phyloP scores from a whole-genome alignment of 2,888 invertebrate species.

The Stenodera caucasica region DNA sequence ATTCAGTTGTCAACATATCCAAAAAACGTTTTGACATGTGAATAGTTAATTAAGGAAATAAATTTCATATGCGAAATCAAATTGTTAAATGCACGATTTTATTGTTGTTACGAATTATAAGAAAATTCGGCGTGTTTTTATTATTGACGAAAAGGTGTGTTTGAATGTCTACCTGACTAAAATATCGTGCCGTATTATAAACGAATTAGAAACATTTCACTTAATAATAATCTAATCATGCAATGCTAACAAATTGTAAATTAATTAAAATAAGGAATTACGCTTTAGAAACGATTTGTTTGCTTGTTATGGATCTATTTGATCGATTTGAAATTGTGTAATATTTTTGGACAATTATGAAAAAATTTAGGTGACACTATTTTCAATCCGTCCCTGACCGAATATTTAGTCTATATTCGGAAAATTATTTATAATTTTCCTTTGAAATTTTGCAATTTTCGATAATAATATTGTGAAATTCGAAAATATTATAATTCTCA shows the following conservation, averaged over 20 bases:
- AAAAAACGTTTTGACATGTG: background rate
- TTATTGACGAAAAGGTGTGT: background rate
- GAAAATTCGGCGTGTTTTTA: background rate
- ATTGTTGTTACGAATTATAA: background rate
- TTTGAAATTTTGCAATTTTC: no score
- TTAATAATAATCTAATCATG: background rate
- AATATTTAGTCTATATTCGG: no score
- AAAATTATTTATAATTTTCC: no score
- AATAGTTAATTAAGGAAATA: background rate
- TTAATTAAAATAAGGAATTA: background rate
- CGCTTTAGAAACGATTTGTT: background rate
- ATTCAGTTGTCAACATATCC: background rate
- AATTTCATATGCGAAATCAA: background rate
- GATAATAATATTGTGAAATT: no score
- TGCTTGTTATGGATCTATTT: no score
- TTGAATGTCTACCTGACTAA: background rate
- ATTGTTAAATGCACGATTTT: background rate
- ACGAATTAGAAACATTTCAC: slow-evolving; percentile 1
- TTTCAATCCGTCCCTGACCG: no score
- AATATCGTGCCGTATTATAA: background rate
- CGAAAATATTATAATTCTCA: no score
- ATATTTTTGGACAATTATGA: no score
- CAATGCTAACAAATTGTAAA: background rate
- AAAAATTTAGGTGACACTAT: no score
- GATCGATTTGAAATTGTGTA: no score